Conservation (phyloP, 2,797 vertebrate genomes). For the Crax fasciolata region DNA sequence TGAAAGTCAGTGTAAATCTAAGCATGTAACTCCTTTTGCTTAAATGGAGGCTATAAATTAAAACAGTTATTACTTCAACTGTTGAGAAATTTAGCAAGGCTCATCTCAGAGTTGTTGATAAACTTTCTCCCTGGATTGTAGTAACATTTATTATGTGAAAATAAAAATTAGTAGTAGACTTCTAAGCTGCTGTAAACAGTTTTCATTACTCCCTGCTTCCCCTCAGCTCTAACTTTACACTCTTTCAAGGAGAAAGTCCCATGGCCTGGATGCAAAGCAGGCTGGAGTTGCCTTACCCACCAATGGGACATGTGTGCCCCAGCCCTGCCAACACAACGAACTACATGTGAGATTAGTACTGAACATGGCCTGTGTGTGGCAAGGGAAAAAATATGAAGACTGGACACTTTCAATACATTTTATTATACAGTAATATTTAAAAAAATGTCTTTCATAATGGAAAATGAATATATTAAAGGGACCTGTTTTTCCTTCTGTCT, state of each 20-base stretch:
- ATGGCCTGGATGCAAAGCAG: not conserved
- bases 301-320: accelerated
- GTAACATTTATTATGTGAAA: not conserved
- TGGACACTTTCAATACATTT: not conserved
- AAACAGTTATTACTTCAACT: not conserved
- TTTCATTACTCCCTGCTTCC: not conserved
- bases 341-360: accelerated
- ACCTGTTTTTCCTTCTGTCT: not conserved
- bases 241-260: not conserved
- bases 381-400: not conserved
- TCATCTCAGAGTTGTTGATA: not conserved
- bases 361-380: not conserved
- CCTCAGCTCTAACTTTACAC: not conserved
- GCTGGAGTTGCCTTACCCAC: not conserved
- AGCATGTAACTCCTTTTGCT: not conserved
- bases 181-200: not conserved
- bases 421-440: not conserved
- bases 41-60: not conserved
- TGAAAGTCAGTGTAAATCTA: not conserved
- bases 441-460: not conserved
- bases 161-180: not conserved
- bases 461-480: not conserved
- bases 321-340: not conserved
- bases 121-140: not conserved
- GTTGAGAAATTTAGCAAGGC: not conserved